Evolutionary conservation across 2,113 vertebrate genomes (phyloP).

Genomic region (Lathamus discolor): DNA sequence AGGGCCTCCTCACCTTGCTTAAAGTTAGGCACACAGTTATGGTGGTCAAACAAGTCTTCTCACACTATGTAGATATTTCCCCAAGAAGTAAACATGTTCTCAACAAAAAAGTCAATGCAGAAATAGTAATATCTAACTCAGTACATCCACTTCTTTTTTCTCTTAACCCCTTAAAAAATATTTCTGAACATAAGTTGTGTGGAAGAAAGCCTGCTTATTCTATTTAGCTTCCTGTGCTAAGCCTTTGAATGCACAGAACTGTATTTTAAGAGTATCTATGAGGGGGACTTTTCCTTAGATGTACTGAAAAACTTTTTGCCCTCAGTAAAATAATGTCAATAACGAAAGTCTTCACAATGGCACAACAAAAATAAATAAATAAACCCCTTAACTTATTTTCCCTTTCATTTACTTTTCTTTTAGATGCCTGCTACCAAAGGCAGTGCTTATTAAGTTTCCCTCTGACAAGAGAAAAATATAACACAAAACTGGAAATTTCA

Average conservation of each 20-base stretch:
- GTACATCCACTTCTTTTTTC: not conserved
- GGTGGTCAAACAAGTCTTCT: not conserved
- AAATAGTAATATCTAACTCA: not conserved
- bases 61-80: not conserved
- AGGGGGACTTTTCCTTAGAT: not conserved
- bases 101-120: not conserved
- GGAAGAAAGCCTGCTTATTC: not conserved
- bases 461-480: constrained; percentile 46
- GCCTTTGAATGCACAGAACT: not conserved
- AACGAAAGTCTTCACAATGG: not conserved
- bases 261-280: not conserved
- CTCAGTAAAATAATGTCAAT: not conserved
- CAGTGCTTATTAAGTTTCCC: constrained; percentile 33
- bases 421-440: not conserved
- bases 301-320: not conserved
- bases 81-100: not conserved
- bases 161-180: not conserved
- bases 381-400: not conserved
- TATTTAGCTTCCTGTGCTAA: not conserved
- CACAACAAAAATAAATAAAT: not conserved
- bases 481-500: constrained; percentile 45
- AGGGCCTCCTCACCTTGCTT: not conserved
- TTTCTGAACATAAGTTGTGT: not conserved
- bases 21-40: not conserved
- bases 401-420: constrained; percentile 24